A percentile compares a stretch with the other conserved stretches of the same genome.
Conservation (phyloP, 2,113 vertebrate species). For the Saguinus midas region DNA sequence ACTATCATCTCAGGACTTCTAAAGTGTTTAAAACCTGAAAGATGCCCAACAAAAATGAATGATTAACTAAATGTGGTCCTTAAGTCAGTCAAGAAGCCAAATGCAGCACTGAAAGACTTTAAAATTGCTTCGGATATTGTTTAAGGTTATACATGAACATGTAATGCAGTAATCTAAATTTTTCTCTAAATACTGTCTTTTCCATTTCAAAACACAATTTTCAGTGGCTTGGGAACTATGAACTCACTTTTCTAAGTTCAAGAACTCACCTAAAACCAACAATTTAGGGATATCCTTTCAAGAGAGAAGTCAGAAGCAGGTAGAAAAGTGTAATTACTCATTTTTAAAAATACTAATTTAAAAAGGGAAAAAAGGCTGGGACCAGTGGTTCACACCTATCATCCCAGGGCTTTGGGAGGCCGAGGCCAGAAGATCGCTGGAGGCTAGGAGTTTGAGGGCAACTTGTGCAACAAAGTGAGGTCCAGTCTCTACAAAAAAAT, state of each 20-base stretch:
- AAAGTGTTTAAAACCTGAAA: background rate
- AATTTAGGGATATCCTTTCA: background rate
- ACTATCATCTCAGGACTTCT: background rate
- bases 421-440: background rate
- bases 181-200: background rate
- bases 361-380: background rate
- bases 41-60: background rate
- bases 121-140: background rate
- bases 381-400: too few species aligned
- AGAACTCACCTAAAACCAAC: background rate
- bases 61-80: background rate
- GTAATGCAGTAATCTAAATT: background rate
- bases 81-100: background rate
- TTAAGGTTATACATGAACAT: background rate
- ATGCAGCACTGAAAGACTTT: background rate
- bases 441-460: background rate
- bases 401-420: background rate
- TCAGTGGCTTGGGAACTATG: background rate
- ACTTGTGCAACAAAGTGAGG: background rate
- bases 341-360: background rate
- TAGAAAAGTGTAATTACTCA: background rate
- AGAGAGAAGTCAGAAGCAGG: background rate
- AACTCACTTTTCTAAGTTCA: constrained; percentile 4
- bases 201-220: background rate
- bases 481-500: background rate